Base-by-base conservation (phyloP, 2,888 invertebrate species). In the Lithophane semibrunnea region DNA sequence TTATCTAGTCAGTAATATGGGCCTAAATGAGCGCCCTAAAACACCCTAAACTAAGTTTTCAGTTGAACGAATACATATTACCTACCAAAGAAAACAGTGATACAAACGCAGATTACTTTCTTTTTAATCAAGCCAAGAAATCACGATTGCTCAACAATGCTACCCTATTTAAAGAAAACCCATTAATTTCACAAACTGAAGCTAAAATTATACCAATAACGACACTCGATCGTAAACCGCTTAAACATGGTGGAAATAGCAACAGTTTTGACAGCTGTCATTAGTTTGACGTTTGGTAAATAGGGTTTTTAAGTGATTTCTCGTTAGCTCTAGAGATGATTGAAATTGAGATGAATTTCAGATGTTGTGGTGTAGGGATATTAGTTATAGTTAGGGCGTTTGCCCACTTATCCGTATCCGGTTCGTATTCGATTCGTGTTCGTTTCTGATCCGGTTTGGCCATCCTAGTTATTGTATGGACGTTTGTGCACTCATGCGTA, bases 251-350 rank as follows among this genome's bases (percentile, higher is more conserved):
- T 67, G 37, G 58, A 64, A 83, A 77, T 81, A 75, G 63, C 24
- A 49, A 61, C 64, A 24, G 77, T 73, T 83, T 83, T 85, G 86
- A 86, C 86, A 78, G 86, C 83, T 66, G 83, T 66, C 80, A 67
- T 29, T n/a, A 3, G 63, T 56, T 71, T 64, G 67, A 73, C 74
- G 67, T 68, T 80, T 73, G 29, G 61, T 58, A 74, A 83, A 73
- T 56, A 56, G 60, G 5, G 4, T 13, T 7, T 18, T 8, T 29
- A n/a, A 10, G 21, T 60, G 47, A 24, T 60, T 49, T 49, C 42
- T 42, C 76, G 42, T 60, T 54, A 44, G 10, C 49, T 42, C 42
- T 52, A 24, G n/a, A 61, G 21, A 12, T 29, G 4, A n/a, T 12
- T 60, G 1, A 52, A n/a, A 54, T 37, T 37, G 16, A 10, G 44